Evolutionary conservation across 2,888 invertebrate genomes (phyloP), one percentile per base, ranked within the genome.

Genomic region (Drosophila kanekoi): DNA sequence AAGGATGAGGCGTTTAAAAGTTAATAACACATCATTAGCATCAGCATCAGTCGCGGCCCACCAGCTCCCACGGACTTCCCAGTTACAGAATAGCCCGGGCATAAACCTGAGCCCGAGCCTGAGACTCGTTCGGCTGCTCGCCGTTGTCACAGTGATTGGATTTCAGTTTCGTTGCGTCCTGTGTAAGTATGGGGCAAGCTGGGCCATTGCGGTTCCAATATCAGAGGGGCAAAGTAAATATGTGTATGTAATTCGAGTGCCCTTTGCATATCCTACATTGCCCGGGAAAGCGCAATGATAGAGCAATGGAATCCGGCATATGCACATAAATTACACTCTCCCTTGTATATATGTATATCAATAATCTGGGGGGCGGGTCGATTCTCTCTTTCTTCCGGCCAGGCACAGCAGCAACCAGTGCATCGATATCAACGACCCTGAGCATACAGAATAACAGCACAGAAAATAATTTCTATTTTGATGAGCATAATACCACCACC

Each of bases 1-100:
- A 90, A 89, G 87, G 84, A 89, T 89, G 90, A 90, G 82, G 90
- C 90, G 82, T 75, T 79, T 73, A 71, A 76, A 58, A 64, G 84
- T 68, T 67, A 71, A 75, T 54, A 70, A 72, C 59, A 64, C 80
- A 82, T 65, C 67, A 70, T 66, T 66, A 71, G 61, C 79, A 81
- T 64, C 76, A 72, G 79, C 87, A 78, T 72, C 80, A 72, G 70
- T 58, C 66, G 79, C 67, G 70, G 58, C 67, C 63, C 61, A 41
- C 23, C 54, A 66, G 53, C 62, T 62, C 54, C 41, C 56, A 61
- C 63, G 37, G 49, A 69, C 47, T 40, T 38, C 54, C 47, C 63
- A 62, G 47, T 63, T 51, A 11, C 54, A 20, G 53, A 33, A 40
- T 8, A 63, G 37, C 45, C 33, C 43, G 35, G 37, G 40, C 48